These are phyloP conservation scores for Cataglyphis hispanica DNA, from an alignment of 1,140 invertebrate genomes.

Conservation along the genomic window DNA sequence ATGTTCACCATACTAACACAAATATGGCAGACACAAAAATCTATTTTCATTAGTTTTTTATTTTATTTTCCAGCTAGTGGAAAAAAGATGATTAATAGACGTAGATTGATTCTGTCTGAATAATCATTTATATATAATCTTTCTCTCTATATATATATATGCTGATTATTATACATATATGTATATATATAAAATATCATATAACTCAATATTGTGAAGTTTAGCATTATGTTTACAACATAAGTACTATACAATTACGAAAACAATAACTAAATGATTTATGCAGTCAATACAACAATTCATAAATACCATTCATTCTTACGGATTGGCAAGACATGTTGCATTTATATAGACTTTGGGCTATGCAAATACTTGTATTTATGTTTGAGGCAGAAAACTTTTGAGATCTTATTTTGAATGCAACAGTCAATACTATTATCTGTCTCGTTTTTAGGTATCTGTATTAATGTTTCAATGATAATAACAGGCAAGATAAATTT, in stretches of 20 bases:
- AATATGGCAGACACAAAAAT: conserved; percentile 43
- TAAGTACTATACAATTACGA: conserved; percentile 43
- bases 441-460: not conserved
- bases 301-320: not conserved
- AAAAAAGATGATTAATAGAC: conserved; percentile 31
- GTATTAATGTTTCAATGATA: not conserved
- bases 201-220: conserved; percentile 41
- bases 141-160: conserved; percentile 5
- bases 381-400: not conserved
- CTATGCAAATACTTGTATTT: conserved; percentile 1
- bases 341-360: not conserved
- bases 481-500: not conserved
- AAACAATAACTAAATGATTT: conserved; percentile 19
- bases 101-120: conserved; percentile 21
- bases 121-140: conserved; percentile 31
- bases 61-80: not conserved
- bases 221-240: conserved; percentile 44
- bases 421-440: not conserved
- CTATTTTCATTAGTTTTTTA: conserved; percentile 54
- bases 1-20: conserved; percentile 18
- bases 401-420: not conserved
- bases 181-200: conserved; percentile 5
- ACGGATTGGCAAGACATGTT: not conserved
- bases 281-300: not conserved
- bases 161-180: not conserved